Base-by-base conservation (phyloP, 37 sponge, comb jelly and placozoan genomes). In the Eunapius fragilis region DNA sequence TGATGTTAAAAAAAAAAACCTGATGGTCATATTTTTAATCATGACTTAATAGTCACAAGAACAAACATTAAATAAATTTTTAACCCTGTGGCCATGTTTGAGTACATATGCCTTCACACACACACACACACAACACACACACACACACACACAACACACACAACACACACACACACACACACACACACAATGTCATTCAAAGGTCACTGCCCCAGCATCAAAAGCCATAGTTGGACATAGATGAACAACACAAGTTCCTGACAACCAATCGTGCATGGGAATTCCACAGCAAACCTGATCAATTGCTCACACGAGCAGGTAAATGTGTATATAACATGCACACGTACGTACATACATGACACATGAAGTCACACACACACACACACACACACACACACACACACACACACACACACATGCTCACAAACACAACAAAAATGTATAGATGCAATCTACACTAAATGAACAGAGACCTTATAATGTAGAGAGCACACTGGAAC, bases 401-500 rank as follows among this genome's bases (percentile, higher is more conserved):
- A 68, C 32, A 2, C 35, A 32, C 75, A 24, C 35, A 32, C 14
- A 19, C 58, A 10, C 58, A 58, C 7, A 58, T 2, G 17, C 58
- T 17, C 58, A 58, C 19, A 58, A 0, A 75, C 75, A 75, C 24
- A 73, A 31, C 4, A 31, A 31, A 31, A 31, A 31, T 47, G 36
- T 26, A 78, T 31, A 22, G 45, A 31, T 41, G 17, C 68, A 23
- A 37, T 80, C 24, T 68, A 68, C 17, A 58, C 38, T 35, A 73
- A 10, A 31, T 71, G 72, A 23, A 68, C 26, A 47, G 72, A 12
- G 25, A 90, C 96, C 83, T 92, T 45, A 98, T 93, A 48, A 98
- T 96, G 69, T 93, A 89, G 25, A 98, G 93, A 19, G 99, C 97
- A 72, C 85, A 86, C 79, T 91, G 89, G 73, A 93, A 93, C 32